Percentiles rank a stretch among this genome's conserved stretches.
These are phyloP conservation scores for Erynnis tages DNA, from an alignment of 2,888 invertebrate species.

Conservation along the genomic window DNA sequence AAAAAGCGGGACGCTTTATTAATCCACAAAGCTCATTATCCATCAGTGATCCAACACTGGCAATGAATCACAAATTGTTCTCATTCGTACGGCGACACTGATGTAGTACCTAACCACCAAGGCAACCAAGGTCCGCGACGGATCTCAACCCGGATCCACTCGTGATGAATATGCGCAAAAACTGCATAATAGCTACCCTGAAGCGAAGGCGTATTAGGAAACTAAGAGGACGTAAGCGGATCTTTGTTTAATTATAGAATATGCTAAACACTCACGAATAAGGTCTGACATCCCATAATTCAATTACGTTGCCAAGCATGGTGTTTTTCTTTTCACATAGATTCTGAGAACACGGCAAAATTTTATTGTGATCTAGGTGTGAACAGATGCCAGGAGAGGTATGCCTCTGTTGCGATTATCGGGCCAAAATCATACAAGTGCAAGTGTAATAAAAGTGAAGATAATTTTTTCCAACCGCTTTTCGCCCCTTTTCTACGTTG, in stretches of 20 bases:
- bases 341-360: no score
- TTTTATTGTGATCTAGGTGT: background rate
- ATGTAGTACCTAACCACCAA: background rate
- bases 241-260: slow-evolving; percentile 24
- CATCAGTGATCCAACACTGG: background rate
- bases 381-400: no score
- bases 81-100: slow-evolving; percentile 14
- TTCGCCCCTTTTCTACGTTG: no score
- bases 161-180: slow-evolving; percentile 23
- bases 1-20: no score
- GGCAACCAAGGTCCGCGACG: slow-evolving; percentile 9
- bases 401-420: no score
- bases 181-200: slow-evolving; percentile 22
- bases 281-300: background rate
- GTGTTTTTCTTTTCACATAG: no score
- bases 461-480: no score
- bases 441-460: no score
- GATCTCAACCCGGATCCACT: slow-evolving; percentile 23
- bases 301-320: no score
- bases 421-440: no score
- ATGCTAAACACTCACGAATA: slow-evolving; percentile 1
- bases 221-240: slow-evolving; percentile 20
- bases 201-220: slow-evolving; percentile 24
- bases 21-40: background rate
- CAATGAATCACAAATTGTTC: slow-evolving; percentile 20